Evolutionary conservation across 2,797 vertebrate species (phyloP), one percentile per base, ranked within the genome.

Genomic region (Cetoscarus ocellatus): DNA sequence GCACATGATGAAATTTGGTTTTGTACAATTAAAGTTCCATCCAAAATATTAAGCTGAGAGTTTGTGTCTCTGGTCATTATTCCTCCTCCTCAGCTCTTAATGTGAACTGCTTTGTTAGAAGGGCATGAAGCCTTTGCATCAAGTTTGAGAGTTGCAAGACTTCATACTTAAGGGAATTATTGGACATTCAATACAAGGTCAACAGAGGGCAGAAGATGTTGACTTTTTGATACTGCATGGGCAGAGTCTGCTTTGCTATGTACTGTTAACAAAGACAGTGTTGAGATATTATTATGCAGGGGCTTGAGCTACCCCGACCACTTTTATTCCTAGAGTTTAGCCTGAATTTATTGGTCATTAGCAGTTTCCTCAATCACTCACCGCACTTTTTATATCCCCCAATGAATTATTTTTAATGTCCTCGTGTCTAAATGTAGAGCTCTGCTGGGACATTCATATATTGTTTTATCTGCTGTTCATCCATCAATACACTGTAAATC

Each of bases 301-400:
- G 51, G 35, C 38, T 8, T 3, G 13, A 59, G 14, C 51, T 45
- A 49, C 59, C 48, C 7, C 40, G n/a, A 43, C 13, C 1, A 0
- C 49, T 69, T 77, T 62, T 45, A 78, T 62, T 77, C 50, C 45
- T 67, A 18, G 53, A 84, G 75, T 81, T 60, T 75, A 70, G 55
- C 10, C 56, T 51, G 54, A 79, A 78, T 83, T 69, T 76, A 83
- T 76, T 76, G 61, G 61, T 78, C 73, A 67, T 81, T 75, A 66
- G 65, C 13, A 7, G 18, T 75, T 84, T 77, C 64, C 35, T 52
- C 62, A 52, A 27, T 82, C 43, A 73, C 53, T 82, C 61, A 76
- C 71, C 77, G 39, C 11, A 65, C 47, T 40, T 85, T 87, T 84
- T 75, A 77, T 64, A 60, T 44, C 17, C 42, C 7, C 17, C 52